Evolutionary conservation across 2,888 invertebrate genomes (phyloP).

Genomic region (Euzetes globulus): DNA sequence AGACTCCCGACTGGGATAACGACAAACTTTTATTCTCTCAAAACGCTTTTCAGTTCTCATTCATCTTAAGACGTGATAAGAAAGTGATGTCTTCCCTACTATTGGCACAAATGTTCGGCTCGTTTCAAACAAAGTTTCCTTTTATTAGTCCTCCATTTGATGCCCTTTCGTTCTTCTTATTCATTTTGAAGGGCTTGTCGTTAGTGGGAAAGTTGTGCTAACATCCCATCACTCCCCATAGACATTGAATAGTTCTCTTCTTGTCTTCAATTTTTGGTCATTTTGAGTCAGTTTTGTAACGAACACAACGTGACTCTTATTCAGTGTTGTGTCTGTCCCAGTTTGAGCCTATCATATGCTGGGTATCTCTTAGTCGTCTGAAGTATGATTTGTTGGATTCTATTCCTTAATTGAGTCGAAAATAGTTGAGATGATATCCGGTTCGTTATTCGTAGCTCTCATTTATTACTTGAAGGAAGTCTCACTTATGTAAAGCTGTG

Average conservation of each 20-base stretch:
- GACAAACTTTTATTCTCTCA: neutral
- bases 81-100: neutral
- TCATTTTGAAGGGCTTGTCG: constrained; percentile 13
- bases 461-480: constrained; percentile 1
- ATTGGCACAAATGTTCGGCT: neutral
- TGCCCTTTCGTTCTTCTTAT: neutral
- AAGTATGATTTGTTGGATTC: neutral
- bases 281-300: constrained; percentile 8
- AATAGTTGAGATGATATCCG: constrained; percentile 3
- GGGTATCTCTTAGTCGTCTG: neutral
- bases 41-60: neutral
- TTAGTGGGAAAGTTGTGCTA: neutral
- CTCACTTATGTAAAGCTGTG: constrained; percentile 18
- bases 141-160: neutral
- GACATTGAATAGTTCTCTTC: neutral
- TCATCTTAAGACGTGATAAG: neutral
- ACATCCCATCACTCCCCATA: neutral
- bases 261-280: neutral
- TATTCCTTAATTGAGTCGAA: constrained; percentile 18
- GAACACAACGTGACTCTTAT: neutral
- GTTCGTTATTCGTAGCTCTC: neutral
- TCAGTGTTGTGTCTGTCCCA: neutral
- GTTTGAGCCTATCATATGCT: neutral
- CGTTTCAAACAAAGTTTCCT: constrained; percentile 18
- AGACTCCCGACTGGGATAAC: neutral